Base-by-base conservation (phyloP, 2,888 invertebrate genomes). In the Heliothis peltigera region DNA sequence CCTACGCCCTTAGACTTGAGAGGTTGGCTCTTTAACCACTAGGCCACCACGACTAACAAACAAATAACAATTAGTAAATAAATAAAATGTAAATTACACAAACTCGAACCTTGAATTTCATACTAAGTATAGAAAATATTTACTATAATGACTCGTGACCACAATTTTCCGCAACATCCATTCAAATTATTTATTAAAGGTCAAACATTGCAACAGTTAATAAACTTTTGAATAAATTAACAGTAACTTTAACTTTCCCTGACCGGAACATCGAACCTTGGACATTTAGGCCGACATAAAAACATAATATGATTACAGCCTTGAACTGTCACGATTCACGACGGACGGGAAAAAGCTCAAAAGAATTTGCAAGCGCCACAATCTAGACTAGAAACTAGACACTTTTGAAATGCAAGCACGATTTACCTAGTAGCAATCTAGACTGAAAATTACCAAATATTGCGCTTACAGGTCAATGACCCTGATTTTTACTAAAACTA, bases 171-270 rank as follows among this genome's bases (percentile, higher is more conserved):
- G 21, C 55, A 22, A 55, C 49, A 46, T 75, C 43, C 53, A 69
- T 75, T 62, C 35, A 70, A 75, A 69, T 70, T 42, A 69, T 44
- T 69, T 35, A 21, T 48, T 2, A 18, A 75, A 71, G 69, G 75
- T 54, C 70, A 46, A 47, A 18, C 17, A 39, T 39, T 75, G 70
- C 75, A 57, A 64, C 46, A 58, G 8, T 10, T 21, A 8, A 55
- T 44, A 63, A 64, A 62, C 10, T 12, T 28, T 39, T 28, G 22
- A 56, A 68, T 52, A 61, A 56, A 54, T 64, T 46, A 62, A 49
- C 25, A 51, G 19, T 35, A 12, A 4, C 35, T 8, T 6, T 39
- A 39, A 68, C 67, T 74, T 76, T 76, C 65, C 15, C 21, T 35
- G 12, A 22, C 44, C 46, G 48, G 25, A 57, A 25, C 62, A 65